Conservation (phyloP, 2,113 vertebrate species). For the Bombycilla garrulus region DNA sequence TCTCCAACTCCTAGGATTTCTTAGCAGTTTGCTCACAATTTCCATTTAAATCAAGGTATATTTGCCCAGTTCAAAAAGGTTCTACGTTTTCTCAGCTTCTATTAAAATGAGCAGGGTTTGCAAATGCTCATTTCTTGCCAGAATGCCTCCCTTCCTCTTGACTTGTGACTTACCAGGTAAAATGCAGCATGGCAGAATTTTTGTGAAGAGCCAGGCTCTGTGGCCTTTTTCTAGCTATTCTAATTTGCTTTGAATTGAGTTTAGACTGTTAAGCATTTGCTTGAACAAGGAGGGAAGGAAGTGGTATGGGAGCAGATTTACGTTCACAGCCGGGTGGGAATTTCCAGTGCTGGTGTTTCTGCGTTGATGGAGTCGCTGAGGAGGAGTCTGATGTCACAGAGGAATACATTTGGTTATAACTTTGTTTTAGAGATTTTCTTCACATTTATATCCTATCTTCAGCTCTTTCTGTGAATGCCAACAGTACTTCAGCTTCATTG, state of each 20-base stretch:
- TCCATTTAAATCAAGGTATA: constrained; percentile 26
- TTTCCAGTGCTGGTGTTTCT: background rate
- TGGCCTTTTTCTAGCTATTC: background rate
- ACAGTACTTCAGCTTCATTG: background rate
- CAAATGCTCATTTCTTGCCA: background rate
- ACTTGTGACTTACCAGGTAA: background rate
- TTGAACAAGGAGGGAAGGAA: background rate
- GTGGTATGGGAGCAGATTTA: background rate
- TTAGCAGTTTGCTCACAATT: constrained; percentile 21
- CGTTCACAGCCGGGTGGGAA: background rate
- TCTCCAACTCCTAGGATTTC: constrained; percentile 46
- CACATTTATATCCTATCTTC: background rate
- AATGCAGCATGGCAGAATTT: background rate
- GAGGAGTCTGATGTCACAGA: background rate
- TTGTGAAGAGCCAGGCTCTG: background rate
- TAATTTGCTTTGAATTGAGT: background rate
- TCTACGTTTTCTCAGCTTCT: background rate
- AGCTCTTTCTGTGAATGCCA: background rate
- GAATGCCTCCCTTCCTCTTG: background rate
- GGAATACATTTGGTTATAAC: background rate
- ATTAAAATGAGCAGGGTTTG: background rate
- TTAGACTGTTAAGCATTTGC: background rate
- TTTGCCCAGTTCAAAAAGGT: constrained; percentile 6
- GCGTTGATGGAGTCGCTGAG: background rate
- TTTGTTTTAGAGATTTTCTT: background rate